Conservation (phyloP, 2,797 vertebrate species). For the Hylomyscus alleni region DNA sequence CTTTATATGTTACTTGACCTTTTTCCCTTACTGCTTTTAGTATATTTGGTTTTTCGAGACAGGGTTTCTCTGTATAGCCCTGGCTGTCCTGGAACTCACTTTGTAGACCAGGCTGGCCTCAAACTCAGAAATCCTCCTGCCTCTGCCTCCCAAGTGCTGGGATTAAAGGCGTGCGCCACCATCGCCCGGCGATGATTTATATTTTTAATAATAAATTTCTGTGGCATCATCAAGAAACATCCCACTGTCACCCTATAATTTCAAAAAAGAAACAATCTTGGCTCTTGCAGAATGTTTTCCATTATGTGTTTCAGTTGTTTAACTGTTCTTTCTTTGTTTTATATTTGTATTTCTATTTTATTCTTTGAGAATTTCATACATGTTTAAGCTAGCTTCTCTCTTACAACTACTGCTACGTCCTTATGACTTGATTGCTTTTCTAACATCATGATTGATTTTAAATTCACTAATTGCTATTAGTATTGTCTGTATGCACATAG, state of each 20-base stretch:
- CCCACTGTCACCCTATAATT: too few species aligned
- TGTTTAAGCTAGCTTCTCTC: not conserved
- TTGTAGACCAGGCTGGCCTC: too few species aligned
- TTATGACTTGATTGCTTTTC: not conserved
- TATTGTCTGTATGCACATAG: not conserved
- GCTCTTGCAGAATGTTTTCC: not conserved
- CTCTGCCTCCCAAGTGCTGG: too few species aligned
- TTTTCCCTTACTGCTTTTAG: too few species aligned
- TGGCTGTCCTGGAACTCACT: too few species aligned
- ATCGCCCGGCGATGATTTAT: too few species aligned
- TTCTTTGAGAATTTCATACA: not conserved
- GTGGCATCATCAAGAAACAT: not conserved
- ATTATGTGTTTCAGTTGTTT: not conserved
- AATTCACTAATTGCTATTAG: not conserved
- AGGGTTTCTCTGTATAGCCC: too few species aligned
- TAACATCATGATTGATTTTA: not conserved
- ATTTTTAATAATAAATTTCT: not conserved
- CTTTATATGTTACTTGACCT: too few species aligned
- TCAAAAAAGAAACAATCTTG: not conserved
- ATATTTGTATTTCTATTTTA: not conserved
- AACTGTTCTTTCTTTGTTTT: not conserved
- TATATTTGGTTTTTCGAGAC: too few species aligned
- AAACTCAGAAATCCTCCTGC: too few species aligned
- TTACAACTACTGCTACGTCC: not conserved
- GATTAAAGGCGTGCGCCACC: too few species aligned